phyloP scores from a whole-genome alignment of 2,888 invertebrate genomes.

The Xanthostigma xanthostigma region DNA sequence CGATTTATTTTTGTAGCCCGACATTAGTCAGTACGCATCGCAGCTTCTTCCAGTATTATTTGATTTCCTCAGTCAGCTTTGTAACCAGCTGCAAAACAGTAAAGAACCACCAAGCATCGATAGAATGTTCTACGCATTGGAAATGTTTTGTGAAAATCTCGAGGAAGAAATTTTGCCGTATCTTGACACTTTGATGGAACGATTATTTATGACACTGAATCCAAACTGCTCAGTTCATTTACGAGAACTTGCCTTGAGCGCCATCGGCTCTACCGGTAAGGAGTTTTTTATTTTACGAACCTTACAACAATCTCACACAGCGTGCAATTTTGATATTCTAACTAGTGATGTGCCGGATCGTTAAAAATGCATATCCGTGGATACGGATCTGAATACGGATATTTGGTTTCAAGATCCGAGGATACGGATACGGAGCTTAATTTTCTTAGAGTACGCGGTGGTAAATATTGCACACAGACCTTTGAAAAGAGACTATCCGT shows the following conservation, averaged over 20 bases:
- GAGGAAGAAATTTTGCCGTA: slow-evolving; percentile 57
- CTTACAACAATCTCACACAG: not conserved
- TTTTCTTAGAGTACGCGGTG: too few species aligned
- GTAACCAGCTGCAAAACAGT: slow-evolving; percentile 36
- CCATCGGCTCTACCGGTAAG: slow-evolving; percentile 44
- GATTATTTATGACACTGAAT: slow-evolving; percentile 44
- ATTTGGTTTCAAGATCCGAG: too few species aligned
- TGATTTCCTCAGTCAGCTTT: slow-evolving; percentile 47
- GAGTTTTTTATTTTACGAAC: not conserved
- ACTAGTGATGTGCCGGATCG: too few species aligned
- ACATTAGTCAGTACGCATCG: slow-evolving; percentile 55
- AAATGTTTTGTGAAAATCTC: slow-evolving; percentile 65
- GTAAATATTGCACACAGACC: too few species aligned
- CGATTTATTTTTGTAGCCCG: slow-evolving; percentile 35
- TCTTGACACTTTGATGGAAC: slow-evolving; percentile 54
- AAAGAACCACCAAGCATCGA: slow-evolving; percentile 48
- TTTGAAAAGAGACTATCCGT: too few species aligned
- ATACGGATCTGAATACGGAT: too few species aligned
- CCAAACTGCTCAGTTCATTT: slow-evolving; percentile 40
- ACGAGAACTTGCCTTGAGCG: slow-evolving; percentile 52
- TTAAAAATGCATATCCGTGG: too few species aligned
- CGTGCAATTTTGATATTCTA: not conserved
- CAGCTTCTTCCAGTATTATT: slow-evolving; percentile 59
- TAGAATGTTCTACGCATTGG: slow-evolving; percentile 64
- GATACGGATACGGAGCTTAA: too few species aligned